Base-by-base conservation (phyloP, 2,797 vertebrate species). In the Zenarchopterus dispar region DNA sequence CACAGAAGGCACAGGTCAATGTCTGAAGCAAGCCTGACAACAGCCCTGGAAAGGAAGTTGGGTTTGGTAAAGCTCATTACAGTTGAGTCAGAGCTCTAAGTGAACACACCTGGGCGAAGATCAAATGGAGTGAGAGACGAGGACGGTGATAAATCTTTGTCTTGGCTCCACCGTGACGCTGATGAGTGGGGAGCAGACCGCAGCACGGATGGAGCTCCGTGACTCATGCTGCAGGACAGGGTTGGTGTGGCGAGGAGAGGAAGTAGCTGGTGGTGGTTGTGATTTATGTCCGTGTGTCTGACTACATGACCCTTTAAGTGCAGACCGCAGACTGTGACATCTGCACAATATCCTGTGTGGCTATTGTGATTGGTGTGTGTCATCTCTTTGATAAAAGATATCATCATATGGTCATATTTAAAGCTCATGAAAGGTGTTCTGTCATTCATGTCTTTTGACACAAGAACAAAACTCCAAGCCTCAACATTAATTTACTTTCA, bases 41-140 rank as follows among this genome's bases (percentile, higher is more conserved):
- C 72, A 62, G 46, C 44, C 61, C 55, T 22, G 31, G 62, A 46
- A 52, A 53, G 69, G 56, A 13, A 10, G 70, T 62, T 53, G 73
- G 59, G 73, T 75, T 71, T 72, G 43, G 72, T 61, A 75, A 88
- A 88, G 81, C 75, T 85, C 75, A 82, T 88, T 75, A 76, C 0
- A 5, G 43, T 66, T 84, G 84, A 91, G 84, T 89, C 88, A 89
- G 73, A 81, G 62, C 70, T 73, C 66, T 87, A 80, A 89, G 75
- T 77, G 84, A 80, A 84, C 75, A 80, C 88, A 92, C 89, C 89
- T 92, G 87, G 84, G 75, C 18, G 42, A 55, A 81, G 77, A 90
- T 88, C 87, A 91, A 89, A 89, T 72, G 63, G 70, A 74, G 62
- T 48, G 79, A 73, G 77, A 83, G 75, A 77, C 59, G 9, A n/a